Percentiles rank a stretch among this genome's conserved stretches.
These are phyloP conservation scores for Clamator glandarius DNA, from an alignment of 2,797 vertebrate species.

Conservation along the genomic window DNA sequence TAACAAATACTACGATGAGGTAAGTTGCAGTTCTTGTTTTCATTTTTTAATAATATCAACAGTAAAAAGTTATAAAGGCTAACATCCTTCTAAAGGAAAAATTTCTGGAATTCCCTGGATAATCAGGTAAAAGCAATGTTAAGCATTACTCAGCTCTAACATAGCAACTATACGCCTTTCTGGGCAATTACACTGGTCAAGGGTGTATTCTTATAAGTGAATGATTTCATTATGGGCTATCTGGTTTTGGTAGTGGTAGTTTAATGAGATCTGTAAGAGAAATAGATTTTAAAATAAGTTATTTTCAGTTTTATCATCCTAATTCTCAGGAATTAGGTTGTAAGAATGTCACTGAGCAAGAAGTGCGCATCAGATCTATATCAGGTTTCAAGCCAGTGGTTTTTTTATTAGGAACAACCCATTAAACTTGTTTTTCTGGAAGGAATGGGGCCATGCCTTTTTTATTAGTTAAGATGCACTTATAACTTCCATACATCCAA, in stretches of 20 bases:
- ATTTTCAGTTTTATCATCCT: not conserved
- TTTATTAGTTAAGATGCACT: not conserved
- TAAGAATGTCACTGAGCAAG: not conserved
- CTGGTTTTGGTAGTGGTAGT: not conserved
- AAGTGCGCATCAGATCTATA: not conserved
- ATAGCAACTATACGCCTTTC: not conserved
- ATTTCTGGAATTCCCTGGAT: not conserved
- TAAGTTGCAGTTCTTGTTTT: conserved; percentile 70
- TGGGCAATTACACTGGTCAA: not conserved
- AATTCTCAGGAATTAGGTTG: not conserved
- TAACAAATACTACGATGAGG: conserved; percentile 98
- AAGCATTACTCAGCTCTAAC: not conserved
- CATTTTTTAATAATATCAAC: not conserved
- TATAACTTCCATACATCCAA: not conserved
- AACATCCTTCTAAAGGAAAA: not conserved
- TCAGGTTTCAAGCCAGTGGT: not conserved
- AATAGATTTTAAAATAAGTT: not conserved
- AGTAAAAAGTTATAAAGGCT: not conserved
- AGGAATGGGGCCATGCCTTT: not conserved
- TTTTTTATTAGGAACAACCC: not conserved
- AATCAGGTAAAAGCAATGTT: not conserved
- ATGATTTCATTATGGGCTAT: not conserved
- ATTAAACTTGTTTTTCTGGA: not conserved
- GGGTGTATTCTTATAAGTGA: not conserved
- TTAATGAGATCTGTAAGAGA: conserved; percentile 1